These are phyloP conservation scores for Amphiura filiformis DNA, from an alignment of 35 echinoderm and acorn worm genomes.

Conservation along the genomic window DNA sequence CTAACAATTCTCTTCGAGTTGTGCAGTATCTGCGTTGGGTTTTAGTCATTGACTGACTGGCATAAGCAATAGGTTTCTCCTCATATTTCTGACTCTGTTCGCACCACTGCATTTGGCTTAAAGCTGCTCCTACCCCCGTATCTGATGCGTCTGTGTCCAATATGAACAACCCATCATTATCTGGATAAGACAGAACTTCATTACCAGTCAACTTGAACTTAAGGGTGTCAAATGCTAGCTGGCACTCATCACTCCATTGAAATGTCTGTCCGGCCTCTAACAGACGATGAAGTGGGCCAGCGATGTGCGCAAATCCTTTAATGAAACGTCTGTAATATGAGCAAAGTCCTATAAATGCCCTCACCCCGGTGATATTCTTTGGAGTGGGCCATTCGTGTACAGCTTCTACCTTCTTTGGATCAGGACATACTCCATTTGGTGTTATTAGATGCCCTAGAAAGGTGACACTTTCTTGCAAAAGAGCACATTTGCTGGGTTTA, in stretches of 20 bases:
- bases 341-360: constrained; percentile 43
- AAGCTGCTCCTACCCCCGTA: constrained; percentile 32
- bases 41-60: constrained; percentile 41
- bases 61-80: constrained; percentile 51
- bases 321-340: constrained; percentile 60
- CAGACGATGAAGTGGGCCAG: constrained; percentile 18
- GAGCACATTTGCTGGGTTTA: constrained; percentile 35
- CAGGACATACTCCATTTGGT: constrained; percentile 10
- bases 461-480: constrained; percentile 11
- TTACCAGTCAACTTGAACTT: neutral
- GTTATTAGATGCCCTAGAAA: constrained; percentile 21
- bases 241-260: constrained; percentile 27
- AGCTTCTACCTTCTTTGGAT: constrained; percentile 33
- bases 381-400: constrained; percentile 37
- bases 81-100: constrained; percentile 28
- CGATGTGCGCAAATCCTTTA: constrained; percentile 27
- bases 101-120: constrained; percentile 55
- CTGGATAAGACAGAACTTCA: constrained; percentile 26
- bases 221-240: constrained; percentile 32
- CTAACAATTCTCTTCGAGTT: constrained; percentile 56
- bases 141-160: constrained; percentile 71
- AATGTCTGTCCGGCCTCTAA: constrained; percentile 35
- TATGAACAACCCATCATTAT: constrained; percentile 24
- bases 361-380: constrained; percentile 7
- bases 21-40: constrained; percentile 51